These are phyloP conservation scores for Mantis religiosa DNA, from an alignment of 2,888 invertebrate genomes.

Conservation along the genomic window DNA sequence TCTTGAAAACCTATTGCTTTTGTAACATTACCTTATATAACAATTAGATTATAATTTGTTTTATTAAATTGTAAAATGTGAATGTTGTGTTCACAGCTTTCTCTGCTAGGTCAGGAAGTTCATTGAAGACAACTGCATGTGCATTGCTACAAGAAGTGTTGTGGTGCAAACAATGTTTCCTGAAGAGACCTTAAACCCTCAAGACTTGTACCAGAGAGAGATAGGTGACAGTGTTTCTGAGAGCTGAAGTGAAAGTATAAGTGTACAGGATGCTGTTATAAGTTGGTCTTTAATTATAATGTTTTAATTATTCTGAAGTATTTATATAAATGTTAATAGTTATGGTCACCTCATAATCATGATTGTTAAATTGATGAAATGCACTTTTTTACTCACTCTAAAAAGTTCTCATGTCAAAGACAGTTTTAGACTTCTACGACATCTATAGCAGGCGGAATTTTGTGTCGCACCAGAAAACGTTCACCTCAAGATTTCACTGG, in stretches of 20 bases:
- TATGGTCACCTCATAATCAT: not conserved
- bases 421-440: too few relatives aligned
- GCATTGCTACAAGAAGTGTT: not conserved
- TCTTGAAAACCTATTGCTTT: too few relatives aligned
- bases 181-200: not conserved
- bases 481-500: too few relatives aligned
- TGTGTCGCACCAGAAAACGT: too few relatives aligned
- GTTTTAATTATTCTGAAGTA: not conserved
- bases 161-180: not conserved
- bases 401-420: not conserved
- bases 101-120: slow-evolving; percentile 35
- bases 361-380: not conserved
- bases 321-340: not conserved
- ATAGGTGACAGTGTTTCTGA: not conserved
- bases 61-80: not conserved
- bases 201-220: not conserved
- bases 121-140: slow-evolving; percentile 23
- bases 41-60: not conserved
- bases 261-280: not conserved
- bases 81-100: slow-evolving; percentile 33
- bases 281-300: not conserved
- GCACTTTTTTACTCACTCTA: not conserved
- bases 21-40: not conserved
- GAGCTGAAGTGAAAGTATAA: not conserved
- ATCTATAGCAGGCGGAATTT: too few relatives aligned